A percentile compares a stretch with the other conserved stretches of the same genome.
Evolutionary conservation across 2,797 vertebrate genomes (phyloP).

Genomic region (Danionella dracula): DNA sequence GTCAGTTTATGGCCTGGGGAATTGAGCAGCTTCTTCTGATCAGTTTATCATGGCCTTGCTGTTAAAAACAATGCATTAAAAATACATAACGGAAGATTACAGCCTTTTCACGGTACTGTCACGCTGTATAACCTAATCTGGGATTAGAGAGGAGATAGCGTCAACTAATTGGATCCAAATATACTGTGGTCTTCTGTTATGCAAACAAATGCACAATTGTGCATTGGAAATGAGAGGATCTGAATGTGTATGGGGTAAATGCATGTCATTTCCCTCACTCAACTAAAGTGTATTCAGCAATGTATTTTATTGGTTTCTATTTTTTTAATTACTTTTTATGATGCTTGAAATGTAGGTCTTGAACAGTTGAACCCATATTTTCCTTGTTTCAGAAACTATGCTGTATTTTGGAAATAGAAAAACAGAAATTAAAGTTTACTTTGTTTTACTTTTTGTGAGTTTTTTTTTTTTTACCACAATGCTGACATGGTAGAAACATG

Average conservation of each 20-base stretch:
- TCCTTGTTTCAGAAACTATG: no score
- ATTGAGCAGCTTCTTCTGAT: neutral
- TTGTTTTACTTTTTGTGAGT: no score
- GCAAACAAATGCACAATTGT: slow-evolving; percentile 4
- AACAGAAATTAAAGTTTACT: no score
- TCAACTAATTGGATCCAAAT: slow-evolving; percentile 27
- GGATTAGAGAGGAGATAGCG: slow-evolving; percentile 14
- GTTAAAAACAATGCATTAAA: slow-evolving; percentile 23
- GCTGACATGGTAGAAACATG: no score
- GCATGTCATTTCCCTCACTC: neutral
- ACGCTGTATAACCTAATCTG: slow-evolving; percentile 18
- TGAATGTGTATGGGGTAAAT: neutral
- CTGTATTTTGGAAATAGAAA: no score
- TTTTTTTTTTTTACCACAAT: no score
- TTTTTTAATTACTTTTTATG: neutral
- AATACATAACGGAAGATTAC: slow-evolving; percentile 16
- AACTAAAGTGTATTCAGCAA: neutral
- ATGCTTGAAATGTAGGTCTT: neutral
- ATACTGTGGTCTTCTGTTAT: slow-evolving; percentile 8
- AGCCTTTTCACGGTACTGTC: slow-evolving; percentile 2
- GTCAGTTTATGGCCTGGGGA: neutral
- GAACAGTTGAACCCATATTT: neutral
- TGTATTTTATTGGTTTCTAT: neutral
- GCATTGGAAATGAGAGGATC: neutral
- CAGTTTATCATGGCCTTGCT: neutral